Base-by-base conservation (phyloP, 2,797 vertebrate genomes). In the Remorina albescens region DNA sequence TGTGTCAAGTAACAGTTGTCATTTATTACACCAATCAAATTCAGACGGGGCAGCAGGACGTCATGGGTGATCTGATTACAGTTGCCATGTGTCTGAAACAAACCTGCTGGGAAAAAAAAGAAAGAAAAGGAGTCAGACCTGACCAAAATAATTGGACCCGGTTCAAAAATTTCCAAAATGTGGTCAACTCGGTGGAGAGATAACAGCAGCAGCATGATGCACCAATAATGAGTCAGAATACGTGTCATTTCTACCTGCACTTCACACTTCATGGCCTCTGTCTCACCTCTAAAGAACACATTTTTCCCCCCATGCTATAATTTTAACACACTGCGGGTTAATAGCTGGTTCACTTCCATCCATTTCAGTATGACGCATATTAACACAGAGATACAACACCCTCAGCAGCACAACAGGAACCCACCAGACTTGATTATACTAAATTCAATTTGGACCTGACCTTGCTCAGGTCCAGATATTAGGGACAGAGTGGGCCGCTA, bases 231-330 rank as follows among this genome's bases (percentile, higher is more conserved):
- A 58, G 12, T 36, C 39, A 42, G 25, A 16, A 50, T 5, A n/a
- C 26, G 32, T 63, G 13, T 51, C 5, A 21, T 46, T 64, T 74
- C 19, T 62, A 56, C n/a, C 56, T 26, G 21, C 46, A 15, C 53
- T 32, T 28, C 54, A 60, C 30, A 54, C 19, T 58, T 26, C 37
- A 54, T 23, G 30, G 23, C 44, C 30, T 58, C 55, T 66, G 23
- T 51, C 1, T 70, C 60, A 16, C 70, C 39, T 67, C 62, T 30
- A 9, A 78, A 36, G 8, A 63, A 49, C 39, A 41, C 30, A 21
- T 50, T 19, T 61, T 46, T 37, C 51, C n/a, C 18, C 56, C n/a
- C n/a, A n/a, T 42, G 56, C 67, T 53, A 1, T 50, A 63, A 72
- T 72, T 54, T 58, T 5, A 16, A 47, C 8, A 7, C n/a, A n/a